Percentiles rank a stretch among this genome's conserved stretches.
These are phyloP conservation scores for Dolichopus griseipennis DNA, from an alignment of 2,888 invertebrate genomes.

Conservation along the genomic window DNA sequence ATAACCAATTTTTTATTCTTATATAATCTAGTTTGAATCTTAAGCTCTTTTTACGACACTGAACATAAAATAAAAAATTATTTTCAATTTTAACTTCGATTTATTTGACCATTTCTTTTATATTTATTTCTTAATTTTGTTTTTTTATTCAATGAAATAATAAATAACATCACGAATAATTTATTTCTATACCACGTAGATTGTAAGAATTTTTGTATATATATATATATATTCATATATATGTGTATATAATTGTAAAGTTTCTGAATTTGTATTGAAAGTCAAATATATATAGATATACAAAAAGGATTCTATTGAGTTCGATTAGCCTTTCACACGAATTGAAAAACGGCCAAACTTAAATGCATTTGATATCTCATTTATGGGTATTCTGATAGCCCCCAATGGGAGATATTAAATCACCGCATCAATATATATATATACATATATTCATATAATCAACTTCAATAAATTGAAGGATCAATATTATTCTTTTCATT, in stretches of 20 bases:
- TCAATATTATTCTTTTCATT: background rate
- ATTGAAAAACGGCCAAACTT: constrained; percentile 22
- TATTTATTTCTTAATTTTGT: background rate
- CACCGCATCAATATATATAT: constrained; percentile 19
- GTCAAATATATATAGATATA: background rate
- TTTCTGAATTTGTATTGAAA: no score
- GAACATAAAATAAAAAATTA: background rate
- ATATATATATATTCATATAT: background rate
- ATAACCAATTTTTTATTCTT: no score
- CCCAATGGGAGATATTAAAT: constrained; percentile 24
- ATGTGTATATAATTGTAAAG: background rate
- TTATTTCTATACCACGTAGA: background rate
- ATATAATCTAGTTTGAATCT: no score
- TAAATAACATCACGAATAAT: background rate
- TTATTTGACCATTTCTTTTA: background rate
- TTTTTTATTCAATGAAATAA: background rate
- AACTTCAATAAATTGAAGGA: constrained; percentile 13
- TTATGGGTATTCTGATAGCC: constrained; percentile 16
- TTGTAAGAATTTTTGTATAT: background rate
- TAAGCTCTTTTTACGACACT: no score
- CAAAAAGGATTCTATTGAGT: background rate
- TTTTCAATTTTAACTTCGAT: background rate
- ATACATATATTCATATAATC: no score
- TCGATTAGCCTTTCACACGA: constrained; percentile 1
- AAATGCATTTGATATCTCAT: constrained; percentile 24